Conservation (phyloP, 2,797 vertebrate species). For the Phyllotis vaccarum region DNA sequence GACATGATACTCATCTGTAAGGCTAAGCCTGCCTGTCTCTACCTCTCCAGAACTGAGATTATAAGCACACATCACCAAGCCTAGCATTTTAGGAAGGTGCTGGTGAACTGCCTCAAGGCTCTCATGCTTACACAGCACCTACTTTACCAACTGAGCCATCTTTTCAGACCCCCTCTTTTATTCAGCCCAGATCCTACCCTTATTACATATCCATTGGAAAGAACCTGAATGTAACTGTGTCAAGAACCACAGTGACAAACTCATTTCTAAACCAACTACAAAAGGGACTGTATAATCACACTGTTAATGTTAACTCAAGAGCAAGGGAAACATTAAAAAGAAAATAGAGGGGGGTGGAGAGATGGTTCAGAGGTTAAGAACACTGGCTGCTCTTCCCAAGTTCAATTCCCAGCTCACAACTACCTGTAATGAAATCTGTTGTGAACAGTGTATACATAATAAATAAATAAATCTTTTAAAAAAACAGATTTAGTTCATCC, state of each 20-base stretch:
- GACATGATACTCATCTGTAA: background rate
- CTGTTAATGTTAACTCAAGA: background rate
- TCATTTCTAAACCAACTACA: background rate
- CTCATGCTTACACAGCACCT: background rate
- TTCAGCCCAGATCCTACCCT: background rate
- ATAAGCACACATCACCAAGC: background rate
- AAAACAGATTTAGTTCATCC: too few species aligned
- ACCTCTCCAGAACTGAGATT: background rate
- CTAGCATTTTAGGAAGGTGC: too few species aligned
- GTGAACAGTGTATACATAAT: too few species aligned
- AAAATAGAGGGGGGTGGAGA: too few species aligned
- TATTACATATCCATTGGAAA: background rate
- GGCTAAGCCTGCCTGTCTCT: background rate
- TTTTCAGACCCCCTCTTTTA: background rate
- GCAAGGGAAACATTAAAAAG: background rate
- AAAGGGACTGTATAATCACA: background rate
- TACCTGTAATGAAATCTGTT: too few species aligned
- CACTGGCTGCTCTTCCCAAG: too few species aligned
- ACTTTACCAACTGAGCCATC: too few species aligned
- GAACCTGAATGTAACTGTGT: background rate
- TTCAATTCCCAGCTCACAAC: too few species aligned
- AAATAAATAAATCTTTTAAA: too few species aligned
- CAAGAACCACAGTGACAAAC: background rate
- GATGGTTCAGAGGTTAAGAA: too few species aligned
- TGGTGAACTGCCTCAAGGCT: background rate